Percentiles rank a stretch among this genome's conserved stretches.
Evolutionary conservation across 2,113 vertebrate genomes (phyloP).

Genomic region (Ia io): DNA sequence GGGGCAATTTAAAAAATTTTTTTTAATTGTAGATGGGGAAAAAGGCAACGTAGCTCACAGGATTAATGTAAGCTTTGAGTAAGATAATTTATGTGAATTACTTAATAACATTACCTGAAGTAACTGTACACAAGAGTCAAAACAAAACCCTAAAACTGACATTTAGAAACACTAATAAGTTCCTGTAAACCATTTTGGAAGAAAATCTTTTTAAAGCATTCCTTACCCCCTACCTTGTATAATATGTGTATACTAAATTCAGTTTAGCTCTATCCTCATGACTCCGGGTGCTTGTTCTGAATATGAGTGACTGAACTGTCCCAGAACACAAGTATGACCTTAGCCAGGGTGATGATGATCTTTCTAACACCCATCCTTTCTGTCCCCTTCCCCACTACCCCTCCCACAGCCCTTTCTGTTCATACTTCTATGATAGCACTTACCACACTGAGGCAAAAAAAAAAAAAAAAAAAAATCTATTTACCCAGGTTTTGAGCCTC

Average conservation of each 20-base stretch:
- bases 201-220: not conserved
- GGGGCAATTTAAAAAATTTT: too few relatives aligned
- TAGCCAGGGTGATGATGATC: not conserved
- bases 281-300: conserved; percentile 47
- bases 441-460: conserved; percentile 18
- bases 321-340: conserved; percentile 21
- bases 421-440: conserved; percentile 45
- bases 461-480: conserved; percentile 37
- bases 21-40: not conserved
- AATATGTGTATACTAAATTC: not conserved
- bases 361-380: not conserved
- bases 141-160: not conserved
- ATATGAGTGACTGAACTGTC: not conserved
- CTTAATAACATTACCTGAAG: not conserved
- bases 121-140: not conserved
- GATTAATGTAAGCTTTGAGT: not conserved
- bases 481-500: not conserved
- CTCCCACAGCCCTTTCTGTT: not conserved
- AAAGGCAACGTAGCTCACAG: not conserved
- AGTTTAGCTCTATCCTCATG: not conserved
- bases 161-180: not conserved
- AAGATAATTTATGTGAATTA: not conserved
- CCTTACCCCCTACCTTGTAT: not conserved
- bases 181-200: not conserved
- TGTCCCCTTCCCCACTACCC: not conserved